Evolutionary conservation across 2,888 invertebrate species (phyloP), one percentile per base, ranked within the genome.

Genomic region (Junonia oenone): DNA sequence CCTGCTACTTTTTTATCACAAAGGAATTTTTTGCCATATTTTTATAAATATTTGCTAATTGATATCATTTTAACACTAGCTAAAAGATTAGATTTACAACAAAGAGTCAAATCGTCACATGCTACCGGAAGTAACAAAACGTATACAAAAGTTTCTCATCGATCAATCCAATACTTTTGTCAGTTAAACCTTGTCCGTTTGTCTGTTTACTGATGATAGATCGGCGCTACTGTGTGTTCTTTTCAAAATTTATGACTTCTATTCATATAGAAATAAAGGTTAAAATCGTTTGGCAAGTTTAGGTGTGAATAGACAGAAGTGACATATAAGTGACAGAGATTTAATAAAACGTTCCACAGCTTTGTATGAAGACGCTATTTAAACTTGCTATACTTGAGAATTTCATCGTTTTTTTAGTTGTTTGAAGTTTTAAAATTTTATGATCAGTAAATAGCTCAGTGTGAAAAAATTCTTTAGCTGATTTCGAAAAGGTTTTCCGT

Each of bases 161-260:
- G 56, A 81, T 81, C 78, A 77, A 55, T 38, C 58, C 60, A 59
- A 64, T 66, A 61, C 61, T 65, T 69, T 66, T 67, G 72, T 73
- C 68, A 71, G 68, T 27, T 53, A 40, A 60, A 55, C 52, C 67
- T 11, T 38, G 43, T 43, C 43, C 26, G 26, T 26, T 14, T 66
- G 68, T 60, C 58, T 59, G 54, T 64, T 61, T 66, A 65, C 55
- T 58, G 52, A 58, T 78, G 81, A 81, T 77, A 51, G 74, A 81
- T 81, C 62, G 60, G 47, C 66, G 72, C 71, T 72, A 74, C 74
- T 66, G 69, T 69, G 15, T 26, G 26, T 6, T 43, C 22, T 26
- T 26, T 43, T 6, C 2, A 26, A 22, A 26, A 13, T 26, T 43
- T 43, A 13, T 11, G 11, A 26, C 1, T 11, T 1, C 13, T 43